Evolutionary conservation across 2,797 vertebrate genomes (phyloP).

Genomic region (Paedocypris micromegethes): DNA sequence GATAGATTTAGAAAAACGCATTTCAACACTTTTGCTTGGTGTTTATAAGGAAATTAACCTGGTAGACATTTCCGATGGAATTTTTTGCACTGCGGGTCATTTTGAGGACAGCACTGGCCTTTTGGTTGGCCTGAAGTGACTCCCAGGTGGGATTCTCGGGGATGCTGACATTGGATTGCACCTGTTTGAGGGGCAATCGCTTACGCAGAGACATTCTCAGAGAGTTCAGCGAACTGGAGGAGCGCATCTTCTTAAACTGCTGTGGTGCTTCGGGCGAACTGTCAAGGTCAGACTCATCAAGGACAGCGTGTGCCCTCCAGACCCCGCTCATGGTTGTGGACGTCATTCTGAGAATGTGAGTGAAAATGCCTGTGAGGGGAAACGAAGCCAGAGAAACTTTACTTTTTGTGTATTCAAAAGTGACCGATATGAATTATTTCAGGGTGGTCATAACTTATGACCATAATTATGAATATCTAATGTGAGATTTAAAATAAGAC

Average conservation of each 20-base stretch:
- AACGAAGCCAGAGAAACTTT: neutral
- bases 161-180: constrained; percentile 70
- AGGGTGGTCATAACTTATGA: no score
- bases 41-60: constrained; percentile 57
- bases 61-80: constrained; percentile 74
- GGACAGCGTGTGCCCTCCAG: constrained; percentile 73
- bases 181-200: constrained; percentile 72
- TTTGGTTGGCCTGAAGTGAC: constrained; percentile 62
- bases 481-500: no score
- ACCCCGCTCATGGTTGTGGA: constrained; percentile 69
- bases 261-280: constrained; percentile 66
- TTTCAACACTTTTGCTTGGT: neutral
- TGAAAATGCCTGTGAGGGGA: neutral
- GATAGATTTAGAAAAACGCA: neutral
- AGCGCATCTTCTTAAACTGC: constrained; percentile 65
- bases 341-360: constrained; percentile 36
- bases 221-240: constrained; percentile 72
- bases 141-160: constrained; percentile 69
- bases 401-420: no score
- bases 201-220: constrained; percentile 80
- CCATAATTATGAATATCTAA: no score
- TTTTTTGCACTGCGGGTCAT: constrained; percentile 76
- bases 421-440: no score
- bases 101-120: constrained; percentile 62
- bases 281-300: constrained; percentile 69